phyloP scores from a whole-genome alignment of 2,888 invertebrate genomes.

The Stegana nigrithorax region DNA sequence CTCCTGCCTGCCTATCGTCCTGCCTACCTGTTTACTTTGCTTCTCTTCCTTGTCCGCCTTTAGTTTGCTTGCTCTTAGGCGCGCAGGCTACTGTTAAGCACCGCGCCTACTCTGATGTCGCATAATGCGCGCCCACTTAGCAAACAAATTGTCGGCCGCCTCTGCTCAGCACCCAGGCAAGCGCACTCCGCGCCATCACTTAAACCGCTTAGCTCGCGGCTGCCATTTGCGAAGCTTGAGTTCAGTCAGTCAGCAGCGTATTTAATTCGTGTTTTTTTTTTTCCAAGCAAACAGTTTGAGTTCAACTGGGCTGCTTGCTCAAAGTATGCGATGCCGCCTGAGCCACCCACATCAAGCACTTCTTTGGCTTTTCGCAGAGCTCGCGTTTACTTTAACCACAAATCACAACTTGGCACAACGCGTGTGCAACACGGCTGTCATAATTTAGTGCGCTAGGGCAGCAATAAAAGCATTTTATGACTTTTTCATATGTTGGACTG shows the following conservation, averaged over 20 bases:
- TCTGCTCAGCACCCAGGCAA: too few species aligned
- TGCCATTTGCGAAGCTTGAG: too few species aligned
- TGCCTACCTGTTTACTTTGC: neutral
- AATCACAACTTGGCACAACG: slow-evolving; percentile 38
- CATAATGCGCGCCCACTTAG: neutral
- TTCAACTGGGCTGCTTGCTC: too few species aligned
- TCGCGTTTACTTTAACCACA: slow-evolving; percentile 49
- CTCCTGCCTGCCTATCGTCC: neutral
- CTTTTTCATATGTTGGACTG: slow-evolving; percentile 47
- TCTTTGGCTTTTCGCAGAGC: slow-evolving; percentile 14
- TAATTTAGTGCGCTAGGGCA: neutral
- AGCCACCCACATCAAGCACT: neutral
- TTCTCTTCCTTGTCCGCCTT: neutral
- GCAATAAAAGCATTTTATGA: slow-evolving; percentile 38
- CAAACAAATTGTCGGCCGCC: neutral
- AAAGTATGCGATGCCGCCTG: neutral
- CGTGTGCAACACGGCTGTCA: neutral
- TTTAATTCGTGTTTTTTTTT: neutral
- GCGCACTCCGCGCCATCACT: too few species aligned
- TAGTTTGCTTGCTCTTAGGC: neutral
- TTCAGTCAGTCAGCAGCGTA: too few species aligned
- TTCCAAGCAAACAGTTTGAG: neutral
- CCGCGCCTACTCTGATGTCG: neutral
- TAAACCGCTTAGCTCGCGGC: too few species aligned
- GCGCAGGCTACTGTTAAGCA: too few species aligned